Conservation (phyloP, 2,888 invertebrate species). For the Boloria euphrosyne region DNA sequence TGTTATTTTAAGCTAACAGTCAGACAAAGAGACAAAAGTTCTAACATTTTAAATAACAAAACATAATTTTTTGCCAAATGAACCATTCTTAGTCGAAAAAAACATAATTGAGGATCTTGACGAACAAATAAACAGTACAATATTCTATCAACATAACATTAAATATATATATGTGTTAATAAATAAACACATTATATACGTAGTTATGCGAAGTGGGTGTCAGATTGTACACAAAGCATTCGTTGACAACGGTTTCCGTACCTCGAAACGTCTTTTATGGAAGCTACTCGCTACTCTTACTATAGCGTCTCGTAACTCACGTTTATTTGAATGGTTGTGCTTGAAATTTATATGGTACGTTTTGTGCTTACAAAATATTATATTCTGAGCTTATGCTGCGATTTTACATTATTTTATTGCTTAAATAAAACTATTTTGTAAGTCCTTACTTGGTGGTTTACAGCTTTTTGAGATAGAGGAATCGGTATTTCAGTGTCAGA, state of each 20-base stretch:
- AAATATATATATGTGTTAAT: not conserved
- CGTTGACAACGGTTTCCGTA: conserved; percentile 39
- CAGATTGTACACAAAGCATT: conserved; percentile 30
- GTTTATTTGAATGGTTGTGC: conserved; percentile 15
- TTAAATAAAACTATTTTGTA: not conserved
- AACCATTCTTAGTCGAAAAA: no score
- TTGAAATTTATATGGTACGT: conserved; percentile 8
- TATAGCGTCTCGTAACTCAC: conserved; percentile 15
- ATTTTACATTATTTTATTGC: conserved; percentile 3
- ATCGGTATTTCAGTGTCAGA: no score
- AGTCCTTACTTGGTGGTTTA: no score
- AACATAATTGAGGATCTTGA: no score
- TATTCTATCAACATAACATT: no score
- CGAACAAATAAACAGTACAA: no score
- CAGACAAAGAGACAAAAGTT: no score
- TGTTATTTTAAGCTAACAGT: no score
- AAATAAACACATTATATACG: conserved; percentile 2
- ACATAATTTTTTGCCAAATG: no score
- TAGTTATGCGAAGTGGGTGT: conserved; percentile 16
- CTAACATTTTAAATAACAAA: no score
- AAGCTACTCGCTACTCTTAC: conserved; percentile 18
- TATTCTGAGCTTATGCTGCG: conserved; percentile 6
- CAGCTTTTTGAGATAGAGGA: no score
- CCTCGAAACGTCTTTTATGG: conserved; percentile 40
- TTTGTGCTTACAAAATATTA: conserved; percentile 19